Evolutionary conservation across 2,797 vertebrate genomes (phyloP).

Genomic region (Xenentodon cancila): DNA sequence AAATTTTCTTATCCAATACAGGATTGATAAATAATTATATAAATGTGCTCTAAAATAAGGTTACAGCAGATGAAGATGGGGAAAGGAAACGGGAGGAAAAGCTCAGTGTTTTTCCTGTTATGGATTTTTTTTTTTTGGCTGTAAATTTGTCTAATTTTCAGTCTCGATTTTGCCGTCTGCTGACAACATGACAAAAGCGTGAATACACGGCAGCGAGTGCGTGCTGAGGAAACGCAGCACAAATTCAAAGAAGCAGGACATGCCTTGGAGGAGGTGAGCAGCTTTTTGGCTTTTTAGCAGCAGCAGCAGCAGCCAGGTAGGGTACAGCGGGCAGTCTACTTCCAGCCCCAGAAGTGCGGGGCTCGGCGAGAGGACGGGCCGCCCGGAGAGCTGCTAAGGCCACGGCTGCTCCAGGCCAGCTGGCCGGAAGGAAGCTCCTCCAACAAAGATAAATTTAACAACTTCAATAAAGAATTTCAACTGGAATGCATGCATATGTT

Average conservation of each 20-base stretch:
- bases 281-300: slow-evolving; percentile 51
- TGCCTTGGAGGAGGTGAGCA: slow-evolving; percentile 53
- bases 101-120: slow-evolving; percentile 43
- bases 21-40: slow-evolving; percentile 53
- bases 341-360: slow-evolving; percentile 92
- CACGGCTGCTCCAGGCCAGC: slow-evolving; percentile 93
- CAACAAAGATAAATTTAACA: slow-evolving; percentile 60
- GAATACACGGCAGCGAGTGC: background rate
- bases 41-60: slow-evolving; percentile 3
- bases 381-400: slow-evolving; percentile 96
- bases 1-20: background rate
- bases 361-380: slow-evolving; percentile 94
- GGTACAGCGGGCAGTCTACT: slow-evolving; percentile 86
- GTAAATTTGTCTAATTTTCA: slow-evolving; percentile 15
- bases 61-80: slow-evolving; percentile 24
- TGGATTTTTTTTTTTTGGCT: background rate
- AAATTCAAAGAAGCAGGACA: slow-evolving; percentile 34
- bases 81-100: slow-evolving; percentile 8
- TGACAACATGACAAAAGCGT: slow-evolving; percentile 1
- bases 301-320: slow-evolving; percentile 42
- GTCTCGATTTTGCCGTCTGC: slow-evolving; percentile 1
- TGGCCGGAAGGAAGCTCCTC: slow-evolving; percentile 88
- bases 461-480: background rate
- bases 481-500: background rate
- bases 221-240: slow-evolving; percentile 36